Percentiles rank a stretch among this genome's conserved stretches.
phyloP scores from a whole-genome alignment of 35 echinoderm and acorn worm genomes.

The Lytechinus pictus region DNA sequence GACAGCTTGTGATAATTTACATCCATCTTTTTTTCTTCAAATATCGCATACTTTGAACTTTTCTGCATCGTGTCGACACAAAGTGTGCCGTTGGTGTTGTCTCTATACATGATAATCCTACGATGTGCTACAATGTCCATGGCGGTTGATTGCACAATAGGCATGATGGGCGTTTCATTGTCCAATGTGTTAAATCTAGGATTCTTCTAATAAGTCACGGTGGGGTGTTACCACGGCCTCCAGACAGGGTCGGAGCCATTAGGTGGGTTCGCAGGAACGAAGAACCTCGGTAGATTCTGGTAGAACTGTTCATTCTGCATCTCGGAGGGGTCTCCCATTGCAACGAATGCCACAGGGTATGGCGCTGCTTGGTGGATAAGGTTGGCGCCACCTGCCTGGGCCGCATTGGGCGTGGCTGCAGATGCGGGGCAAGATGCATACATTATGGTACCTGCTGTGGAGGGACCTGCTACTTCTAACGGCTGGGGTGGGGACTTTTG shows the following conservation, averaged over 20 bases:
- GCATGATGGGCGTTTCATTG: neutral
- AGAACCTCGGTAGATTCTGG: constrained; percentile 31
- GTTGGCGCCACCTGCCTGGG: neutral
- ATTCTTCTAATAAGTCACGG: neutral
- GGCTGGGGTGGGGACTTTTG: neutral
- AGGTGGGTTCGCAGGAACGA: constrained; percentile 44
- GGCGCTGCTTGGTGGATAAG: neutral
- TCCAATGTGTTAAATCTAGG: neutral
- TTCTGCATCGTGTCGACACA: no score
- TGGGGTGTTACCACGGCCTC: constrained; percentile 45
- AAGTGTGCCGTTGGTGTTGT: no score
- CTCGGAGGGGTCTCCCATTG: constrained; percentile 41
- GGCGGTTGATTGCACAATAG: neutral
- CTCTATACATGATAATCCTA: no score
- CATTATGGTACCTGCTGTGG: neutral
- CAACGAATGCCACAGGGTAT: constrained; percentile 17
- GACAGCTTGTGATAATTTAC: no score
- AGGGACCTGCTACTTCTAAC: neutral
- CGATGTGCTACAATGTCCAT: no score
- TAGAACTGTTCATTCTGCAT: constrained; percentile 23
- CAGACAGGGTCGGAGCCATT: constrained; percentile 43
- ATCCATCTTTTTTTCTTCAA: no score
- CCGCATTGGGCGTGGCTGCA: neutral
- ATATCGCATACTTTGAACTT: no score
- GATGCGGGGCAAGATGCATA: constrained; percentile 46